Evolutionary conservation across 1,140 invertebrate species (phyloP).

Genomic region (Lycorma delicatula): DNA sequence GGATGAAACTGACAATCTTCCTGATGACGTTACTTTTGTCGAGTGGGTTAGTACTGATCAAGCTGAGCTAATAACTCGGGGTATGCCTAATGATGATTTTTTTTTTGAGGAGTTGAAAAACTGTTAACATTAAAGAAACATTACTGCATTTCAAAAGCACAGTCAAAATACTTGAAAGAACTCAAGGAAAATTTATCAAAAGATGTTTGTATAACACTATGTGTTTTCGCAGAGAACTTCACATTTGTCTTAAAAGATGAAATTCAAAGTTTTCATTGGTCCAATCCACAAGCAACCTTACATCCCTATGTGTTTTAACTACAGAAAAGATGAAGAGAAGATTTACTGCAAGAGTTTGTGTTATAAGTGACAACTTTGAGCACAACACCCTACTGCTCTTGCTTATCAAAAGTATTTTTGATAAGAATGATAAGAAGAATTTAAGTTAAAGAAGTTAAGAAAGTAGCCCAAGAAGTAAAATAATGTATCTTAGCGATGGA

Average conservation of each 20-base stretch:
- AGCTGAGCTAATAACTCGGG: constrained; percentile 10
- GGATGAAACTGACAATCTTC: constrained; percentile 9
- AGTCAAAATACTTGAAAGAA: constrained; percentile 21
- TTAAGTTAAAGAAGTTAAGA: constrained; percentile 13
- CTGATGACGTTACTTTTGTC: constrained; percentile 13
- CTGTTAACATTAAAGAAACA: constrained; percentile 11
- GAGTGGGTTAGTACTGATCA: constrained; percentile 15
- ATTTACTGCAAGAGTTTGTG: constrained; percentile 10
- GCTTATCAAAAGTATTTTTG: constrained; percentile 18
- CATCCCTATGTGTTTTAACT: constrained; percentile 22
- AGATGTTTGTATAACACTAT: constrained; percentile 22
- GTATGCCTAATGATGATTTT: constrained; percentile 4
- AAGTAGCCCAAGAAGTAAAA: not conserved
- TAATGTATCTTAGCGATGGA: constrained; percentile 11
- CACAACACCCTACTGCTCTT: constrained; percentile 18
- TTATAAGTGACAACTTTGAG: constrained; percentile 20
- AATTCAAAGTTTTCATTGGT: constrained; percentile 30
- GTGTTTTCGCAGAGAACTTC: constrained; percentile 35
- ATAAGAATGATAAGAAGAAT: too few species aligned
- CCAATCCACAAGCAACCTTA: constrained; percentile 24
- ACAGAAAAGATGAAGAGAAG: constrained; percentile 2
- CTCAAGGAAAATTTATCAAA: constrained; percentile 21
- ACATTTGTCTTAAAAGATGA: constrained; percentile 31
- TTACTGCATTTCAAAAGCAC: constrained; percentile 26
- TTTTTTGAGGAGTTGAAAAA: not conserved